A percentile compares a stretch with the other conserved stretches of the same genome.
phyloP scores from a whole-genome alignment of 2,888 invertebrate genomes.

The Cephonodes hylas region DNA sequence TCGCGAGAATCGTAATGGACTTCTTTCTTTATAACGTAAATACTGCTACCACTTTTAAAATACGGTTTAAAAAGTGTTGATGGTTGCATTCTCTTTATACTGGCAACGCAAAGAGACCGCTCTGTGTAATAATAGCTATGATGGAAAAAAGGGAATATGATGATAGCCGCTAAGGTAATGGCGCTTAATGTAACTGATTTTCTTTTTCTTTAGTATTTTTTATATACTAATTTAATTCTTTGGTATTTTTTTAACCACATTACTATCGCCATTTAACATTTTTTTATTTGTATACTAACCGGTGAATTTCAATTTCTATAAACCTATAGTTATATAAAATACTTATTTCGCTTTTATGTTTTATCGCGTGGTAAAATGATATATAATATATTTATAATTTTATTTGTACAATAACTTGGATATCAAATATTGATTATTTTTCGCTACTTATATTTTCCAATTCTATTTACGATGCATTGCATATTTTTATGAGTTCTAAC shows the following conservation, averaged over 20 bases:
- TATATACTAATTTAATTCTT: no score
- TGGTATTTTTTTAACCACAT: no score
- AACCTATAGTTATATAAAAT: neutral
- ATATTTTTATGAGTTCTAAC: neutral
- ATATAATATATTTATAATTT: neutral
- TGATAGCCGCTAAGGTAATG: no score
- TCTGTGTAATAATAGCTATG: no score
- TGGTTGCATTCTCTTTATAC: no score
- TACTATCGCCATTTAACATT: no score
- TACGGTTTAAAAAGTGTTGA: no score
- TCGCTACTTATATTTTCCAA: neutral
- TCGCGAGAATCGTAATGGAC: neutral
- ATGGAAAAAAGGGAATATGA: no score
- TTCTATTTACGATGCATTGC: neutral
- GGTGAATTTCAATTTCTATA: neutral
- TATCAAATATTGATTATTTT: neutral
- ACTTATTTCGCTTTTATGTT: neutral
- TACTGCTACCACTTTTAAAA: neutral
- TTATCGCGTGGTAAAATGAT: neutral
- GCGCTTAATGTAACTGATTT: no score
- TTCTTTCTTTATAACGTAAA: neutral
- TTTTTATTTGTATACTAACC: neutral
- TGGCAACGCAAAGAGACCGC: no score
- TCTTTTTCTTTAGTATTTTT: no score
- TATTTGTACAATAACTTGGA: neutral